phyloP scores from a whole-genome alignment of 2,113 vertebrate species.

The Mionectes macconnelli region DNA sequence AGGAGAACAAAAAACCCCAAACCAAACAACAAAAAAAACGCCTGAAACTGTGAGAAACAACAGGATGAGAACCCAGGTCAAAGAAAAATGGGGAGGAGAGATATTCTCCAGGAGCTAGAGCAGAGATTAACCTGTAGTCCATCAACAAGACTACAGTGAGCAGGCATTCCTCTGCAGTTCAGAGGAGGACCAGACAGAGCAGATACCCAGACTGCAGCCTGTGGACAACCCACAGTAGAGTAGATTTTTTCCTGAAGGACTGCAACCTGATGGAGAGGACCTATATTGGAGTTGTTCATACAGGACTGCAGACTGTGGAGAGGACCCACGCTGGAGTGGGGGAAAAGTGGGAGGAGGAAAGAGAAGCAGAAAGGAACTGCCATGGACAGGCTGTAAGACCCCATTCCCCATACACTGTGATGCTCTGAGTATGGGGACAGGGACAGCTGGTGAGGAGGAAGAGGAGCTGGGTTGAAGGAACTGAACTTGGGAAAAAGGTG shows the following conservation, averaged over 20 bases:
- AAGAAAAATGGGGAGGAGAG: background rate
- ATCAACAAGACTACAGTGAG: background rate
- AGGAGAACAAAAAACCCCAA: background rate
- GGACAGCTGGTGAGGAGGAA: background rate
- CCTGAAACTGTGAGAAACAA: background rate
- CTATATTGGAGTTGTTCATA: background rate
- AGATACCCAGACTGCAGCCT: background rate
- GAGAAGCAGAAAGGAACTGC: background rate
- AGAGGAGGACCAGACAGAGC: background rate
- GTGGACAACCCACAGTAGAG: rapidly evolving
- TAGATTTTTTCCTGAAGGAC: background rate
- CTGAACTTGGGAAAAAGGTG: background rate
- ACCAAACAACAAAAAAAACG: background rate
- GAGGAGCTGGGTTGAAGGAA: background rate
- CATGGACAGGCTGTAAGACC: background rate
- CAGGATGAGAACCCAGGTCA: background rate
- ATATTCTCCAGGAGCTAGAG: background rate
- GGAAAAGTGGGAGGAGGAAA: background rate
- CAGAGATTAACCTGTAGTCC: background rate
- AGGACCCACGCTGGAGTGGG: background rate
- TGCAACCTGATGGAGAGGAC: background rate
- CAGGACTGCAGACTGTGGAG: background rate
- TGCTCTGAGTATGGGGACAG: rapidly evolving
- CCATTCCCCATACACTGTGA: rapidly evolving
- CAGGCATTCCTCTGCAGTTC: background rate